Base-by-base conservation (phyloP, 2,113 vertebrate genomes). In the Sapayoa aenigma region DNA sequence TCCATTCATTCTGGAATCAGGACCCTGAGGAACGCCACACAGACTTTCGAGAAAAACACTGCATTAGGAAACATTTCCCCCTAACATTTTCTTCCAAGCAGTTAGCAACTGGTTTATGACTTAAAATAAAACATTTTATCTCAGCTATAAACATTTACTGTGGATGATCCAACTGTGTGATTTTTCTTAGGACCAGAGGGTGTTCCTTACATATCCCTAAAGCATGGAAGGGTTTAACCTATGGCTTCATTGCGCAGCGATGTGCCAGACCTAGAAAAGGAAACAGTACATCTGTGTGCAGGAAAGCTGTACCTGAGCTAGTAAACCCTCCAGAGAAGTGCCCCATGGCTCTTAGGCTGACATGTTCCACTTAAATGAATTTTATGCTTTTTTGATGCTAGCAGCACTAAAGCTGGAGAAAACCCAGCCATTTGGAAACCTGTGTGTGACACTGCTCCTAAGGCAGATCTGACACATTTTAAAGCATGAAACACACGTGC, bases 91-190 rank as follows among this genome's bases (percentile, higher is more conserved):
- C 69, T 78, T 92, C 73, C 76, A 78, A 80, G 76, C 55, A 79
- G 77, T 81, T 46, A 81, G 83, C n/a, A 83, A 88, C 19, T 84
- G 65, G 49, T 68, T 90, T 95, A 71, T 49, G 65, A 52, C 72
- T 86, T 91, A 88, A 94, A 94, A 77, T 59, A 75, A 84, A 93
- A 74, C 21, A 84, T 79, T 88, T 88, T 82, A 81, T 84, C 88
- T 92, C 69, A 65, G 68, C 58, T 72, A 82, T 81, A 95, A 92
- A 90, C 37, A 41, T 87, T 93, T 87, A 94, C 21, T 86, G 60
- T 68, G 69, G 63, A 77, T 53, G 85, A 94, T 47, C 37, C 65
- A 77, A 68, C 47, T 52, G 49, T 42, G 77, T 49, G 49, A 35
- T 83, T 85, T 90, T 93, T 56, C 65, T 81, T 76, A 74, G 75